Base-by-base conservation (phyloP, 92 coral and sea anemone species). In the Siderastrea radians region DNA sequence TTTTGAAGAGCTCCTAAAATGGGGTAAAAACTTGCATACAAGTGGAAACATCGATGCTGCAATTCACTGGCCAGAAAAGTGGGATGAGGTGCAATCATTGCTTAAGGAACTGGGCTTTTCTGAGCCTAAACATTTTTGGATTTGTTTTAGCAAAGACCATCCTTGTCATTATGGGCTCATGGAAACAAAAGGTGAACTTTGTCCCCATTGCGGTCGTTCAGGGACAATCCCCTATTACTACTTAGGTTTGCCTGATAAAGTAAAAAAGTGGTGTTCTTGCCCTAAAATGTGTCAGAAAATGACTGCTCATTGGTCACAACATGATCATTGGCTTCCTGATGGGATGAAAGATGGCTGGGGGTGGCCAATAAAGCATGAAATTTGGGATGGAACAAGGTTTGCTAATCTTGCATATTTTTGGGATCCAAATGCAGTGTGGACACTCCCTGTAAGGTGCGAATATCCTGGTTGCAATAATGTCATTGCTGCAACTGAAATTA, bases 341-440 rank as follows among this genome's bases (percentile, higher is more conserved):
- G 86, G 82, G 82, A 84, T 80, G 75, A 75, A 80, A 72, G 70
- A 75, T 67, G 92, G 92, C 53, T 77, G 87, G 64, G 88, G 81
- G 68, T 75, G 92, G 88, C 81, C 82, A 58, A 52, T 86, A 15
- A 91, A 88, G 81, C 77, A 65, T 78, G 97, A 92, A 84, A 74
- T 94, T n/a, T 92, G 95, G 95, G 95, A 92, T 86, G 97, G 97
- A 59, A 85, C 87, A 54, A 77, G 95, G 70, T 94, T 91, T 84
- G n/a, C n/a, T n/a, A n/a, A n/a, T n/a, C n/a, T n/a, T n/a, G n/a
- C n/a, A n/a, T n/a, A n/a, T n/a, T n/a, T n/a, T n/a, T n/a, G n/a
- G n/a, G n/a, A n/a, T n/a, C n/a, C n/a, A n/a, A n/a, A n/a, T n/a
- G n/a, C n/a, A n/a, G n/a, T n/a, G n/a, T n/a, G n/a, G n/a, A n/a